Percentiles rank a stretch among this genome's conserved stretches.
Evolutionary conservation across 2,888 invertebrate genomes (phyloP).

Genomic region (Calameuta pallipes): DNA sequence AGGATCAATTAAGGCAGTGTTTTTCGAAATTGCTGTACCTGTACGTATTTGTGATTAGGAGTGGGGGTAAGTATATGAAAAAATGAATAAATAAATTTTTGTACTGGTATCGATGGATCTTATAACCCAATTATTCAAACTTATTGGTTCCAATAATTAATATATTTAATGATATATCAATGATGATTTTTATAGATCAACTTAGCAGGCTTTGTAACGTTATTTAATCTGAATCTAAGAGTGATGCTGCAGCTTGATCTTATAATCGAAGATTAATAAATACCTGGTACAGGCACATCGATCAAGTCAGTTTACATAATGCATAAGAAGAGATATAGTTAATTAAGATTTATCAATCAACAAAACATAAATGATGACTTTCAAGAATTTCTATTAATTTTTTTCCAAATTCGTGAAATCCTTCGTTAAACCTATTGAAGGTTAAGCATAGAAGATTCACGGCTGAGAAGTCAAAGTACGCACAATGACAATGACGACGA

Average conservation of each 20-base stretch:
- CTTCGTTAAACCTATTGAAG: too few species aligned
- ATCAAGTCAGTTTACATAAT: background rate
- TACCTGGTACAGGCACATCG: background rate
- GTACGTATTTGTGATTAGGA: background rate
- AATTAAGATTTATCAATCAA: too few species aligned
- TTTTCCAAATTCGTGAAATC: too few species aligned
- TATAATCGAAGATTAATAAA: background rate
- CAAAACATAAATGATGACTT: too few species aligned
- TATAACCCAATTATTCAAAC: background rate
- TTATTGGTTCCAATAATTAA: background rate
- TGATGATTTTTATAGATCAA: background rate
- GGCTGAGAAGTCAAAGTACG: too few species aligned
- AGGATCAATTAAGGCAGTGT: conserved; percentile 36
- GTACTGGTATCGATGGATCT: background rate
- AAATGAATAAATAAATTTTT: background rate
- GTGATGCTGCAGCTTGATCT: background rate
- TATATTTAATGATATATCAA: background rate
- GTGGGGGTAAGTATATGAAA: background rate
- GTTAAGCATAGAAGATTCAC: too few species aligned
- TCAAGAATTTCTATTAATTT: too few species aligned
- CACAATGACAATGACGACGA: too few species aligned
- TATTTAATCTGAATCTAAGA: background rate
- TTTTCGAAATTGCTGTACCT: background rate
- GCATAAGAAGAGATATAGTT: too few species aligned
- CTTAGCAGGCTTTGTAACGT: background rate